Conservation (phyloP, 2,113 vertebrate species). For the Serilophus lunatus region DNA sequence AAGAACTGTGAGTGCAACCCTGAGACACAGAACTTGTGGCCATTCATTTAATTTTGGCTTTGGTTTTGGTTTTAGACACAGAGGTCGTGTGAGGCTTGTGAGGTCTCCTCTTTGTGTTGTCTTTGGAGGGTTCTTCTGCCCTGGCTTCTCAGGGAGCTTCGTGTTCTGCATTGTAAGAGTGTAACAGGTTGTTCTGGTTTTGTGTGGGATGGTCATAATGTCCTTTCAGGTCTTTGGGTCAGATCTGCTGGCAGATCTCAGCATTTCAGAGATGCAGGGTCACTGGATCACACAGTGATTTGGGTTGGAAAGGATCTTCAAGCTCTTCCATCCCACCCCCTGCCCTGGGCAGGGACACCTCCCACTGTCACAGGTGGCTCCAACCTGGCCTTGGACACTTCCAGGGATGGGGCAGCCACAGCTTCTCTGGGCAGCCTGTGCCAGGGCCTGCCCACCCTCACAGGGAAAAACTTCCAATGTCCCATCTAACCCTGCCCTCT, state of each 20-base stretch:
- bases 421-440: not conserved
- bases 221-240: not conserved
- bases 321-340: not conserved
- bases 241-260: not conserved
- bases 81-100: not conserved
- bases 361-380: not conserved
- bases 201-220: not conserved
- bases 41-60: not conserved
- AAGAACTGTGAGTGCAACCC: not conserved
- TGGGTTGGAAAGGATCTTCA: not conserved
- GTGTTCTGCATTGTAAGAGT: rapidly evolving
- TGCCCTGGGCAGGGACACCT: not conserved
- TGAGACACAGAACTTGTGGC: not conserved
- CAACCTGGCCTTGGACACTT: not conserved
- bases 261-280: not conserved
- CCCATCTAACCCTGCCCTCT: not conserved
- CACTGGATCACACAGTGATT: not conserved
- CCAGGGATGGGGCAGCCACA: not conserved
- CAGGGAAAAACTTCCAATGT: not conserved
- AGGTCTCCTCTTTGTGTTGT: not conserved
- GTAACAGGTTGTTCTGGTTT: not conserved
- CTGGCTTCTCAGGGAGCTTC: not conserved
- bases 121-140: not conserved
- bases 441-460: not conserved
- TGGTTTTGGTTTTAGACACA: not conserved